A percentile compares a stretch with the other conserved stretches of the same genome.
Conservation (phyloP, 2,888 invertebrate genomes). For the Periphyllus acericola region DNA sequence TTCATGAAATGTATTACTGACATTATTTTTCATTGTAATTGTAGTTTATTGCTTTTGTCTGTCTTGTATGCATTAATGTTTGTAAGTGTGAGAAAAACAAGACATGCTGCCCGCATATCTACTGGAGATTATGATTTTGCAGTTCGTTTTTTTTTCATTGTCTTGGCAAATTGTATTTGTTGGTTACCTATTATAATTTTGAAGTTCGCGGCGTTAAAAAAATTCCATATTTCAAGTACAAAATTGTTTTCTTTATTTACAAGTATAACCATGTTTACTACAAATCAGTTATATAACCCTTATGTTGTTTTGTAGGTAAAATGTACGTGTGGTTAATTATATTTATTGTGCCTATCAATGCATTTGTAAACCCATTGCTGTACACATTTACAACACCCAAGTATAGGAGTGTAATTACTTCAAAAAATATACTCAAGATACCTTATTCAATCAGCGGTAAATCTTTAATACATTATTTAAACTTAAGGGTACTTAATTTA, state of each 20-base stretch:
- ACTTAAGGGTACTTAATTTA: no score
- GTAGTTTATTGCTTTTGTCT: slow-evolving; percentile 72
- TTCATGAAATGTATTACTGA: not conserved
- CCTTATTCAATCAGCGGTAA: slow-evolving; percentile 34
- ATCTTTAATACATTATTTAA: not conserved
- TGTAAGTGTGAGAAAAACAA: slow-evolving; percentile 73
- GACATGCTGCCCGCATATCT: slow-evolving; percentile 72
- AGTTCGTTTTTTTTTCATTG: slow-evolving; percentile 76
- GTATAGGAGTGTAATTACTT: slow-evolving; percentile 68
- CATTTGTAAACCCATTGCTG: slow-evolving; percentile 75
- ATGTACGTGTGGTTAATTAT: slow-evolving; percentile 76
- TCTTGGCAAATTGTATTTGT: slow-evolving; percentile 76
- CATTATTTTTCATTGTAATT: not conserved
- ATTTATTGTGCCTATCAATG: slow-evolving; percentile 76
- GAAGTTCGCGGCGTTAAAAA: slow-evolving; percentile 73
- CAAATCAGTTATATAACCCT: not conserved
- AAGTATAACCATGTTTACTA: not conserved
- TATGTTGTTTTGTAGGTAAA: slow-evolving; percentile 68
- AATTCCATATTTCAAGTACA: slow-evolving; percentile 71
- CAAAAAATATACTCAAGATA: not conserved
- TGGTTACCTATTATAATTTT: slow-evolving; percentile 77
- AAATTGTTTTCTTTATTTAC: slow-evolving; percentile 58
- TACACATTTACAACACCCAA: slow-evolving; percentile 78
- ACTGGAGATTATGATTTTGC: slow-evolving; percentile 75
- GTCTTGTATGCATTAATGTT: slow-evolving; percentile 74